Evolutionary conservation across 2,113 vertebrate genomes (phyloP), one percentile per base, ranked within the genome.

Genomic region (Tricholaema leucomelas): DNA sequence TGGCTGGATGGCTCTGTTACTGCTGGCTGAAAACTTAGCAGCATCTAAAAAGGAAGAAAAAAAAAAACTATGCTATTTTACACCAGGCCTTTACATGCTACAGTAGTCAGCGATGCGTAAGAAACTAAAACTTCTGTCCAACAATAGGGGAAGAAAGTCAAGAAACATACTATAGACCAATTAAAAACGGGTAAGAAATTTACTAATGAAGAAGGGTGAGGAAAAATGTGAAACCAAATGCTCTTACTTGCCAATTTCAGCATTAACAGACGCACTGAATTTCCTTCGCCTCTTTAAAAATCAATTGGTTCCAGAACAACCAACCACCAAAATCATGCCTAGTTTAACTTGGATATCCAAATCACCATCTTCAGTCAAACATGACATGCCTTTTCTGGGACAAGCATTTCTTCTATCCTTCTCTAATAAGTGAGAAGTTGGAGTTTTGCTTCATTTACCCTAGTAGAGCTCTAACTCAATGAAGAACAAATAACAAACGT

Each of bases 221-320:
- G 72, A 59, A 91, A 88, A 85, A 60, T 6, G 10, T 52, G 60
- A 85, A 88, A 7, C 21, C 35, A 69, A 91, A 81, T 14, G 48
- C 73, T 54, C 15, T n/a, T 36, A 60, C 83, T 90, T 91, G 85
- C 90, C 93, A 74, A 36, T 73, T 89, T 70, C 82, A 80, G 90
- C 81, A 78, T 90, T 90, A 91, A 82, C 77, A 90, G 76, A 92
- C 71, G 74, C 87, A 91, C 2, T 91, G 81, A 92, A 95, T 95
- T 95, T 85, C 91, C 88, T 91, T 83, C 79, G 93, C 74, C 87
- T 95, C 92, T 91, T 96, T 89, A 88, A 93, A 95, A 95, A 86
- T 72, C 66, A 23, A 61, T 36, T 79, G 72, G 87, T 92, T 96
- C 94, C 96, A 95, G 94, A 91, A 90, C 76, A 93, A 91, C 93